Evolutionary conservation across 2,888 invertebrate genomes (phyloP), one percentile per base, ranked within the genome.

Genomic region (Venusia cambrica): DNA sequence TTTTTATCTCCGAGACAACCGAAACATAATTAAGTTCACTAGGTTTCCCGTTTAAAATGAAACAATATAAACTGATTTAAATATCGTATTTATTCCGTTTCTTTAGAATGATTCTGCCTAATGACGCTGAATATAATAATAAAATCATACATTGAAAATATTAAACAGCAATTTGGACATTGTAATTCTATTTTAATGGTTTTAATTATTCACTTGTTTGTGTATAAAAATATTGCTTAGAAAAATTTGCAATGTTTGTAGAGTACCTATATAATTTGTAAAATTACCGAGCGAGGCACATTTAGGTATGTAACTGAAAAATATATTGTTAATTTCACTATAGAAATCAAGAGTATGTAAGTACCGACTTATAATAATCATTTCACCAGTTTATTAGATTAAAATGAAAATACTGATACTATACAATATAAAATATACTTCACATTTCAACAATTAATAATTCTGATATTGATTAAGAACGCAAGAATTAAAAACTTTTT

Each of bases 71-170:
- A 53, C 48, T 73, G 68, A 69, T 77, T 75, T 73, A 77, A 74
- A 77, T 77, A 74, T 70, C 65, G 58, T 72, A 73, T 72, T 76
- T 75, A 77, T 73, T 78, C 71, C 54, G 67, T 75, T 74, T 71
- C 62, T 66, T 73, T 71, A 74, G 67, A 62, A 74, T 74, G 69
- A 72, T 70, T 64, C 72, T 68, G 74, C 68, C 73, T 69, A 67
- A 75, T 65, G 69, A 48, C 59, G 43, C 52, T 61, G 58, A 43
- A 48, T 45, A 33, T 35, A 37, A 32, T 20, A 66, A 68, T 70
- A 62, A 48, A 63, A 56, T 26, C 51, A 54, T 57, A 66, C 58
- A 57, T 49, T 59, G 54, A 57, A 51, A 59, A 67, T 57, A 62
- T 62, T 40, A 54, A 63, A 27, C 65, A 61, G 52, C 55, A 73